Evolutionary conservation across 2,113 vertebrate genomes (phyloP), one percentile per base, ranked within the genome.

Genomic region (Zosterops borbonicus): DNA sequence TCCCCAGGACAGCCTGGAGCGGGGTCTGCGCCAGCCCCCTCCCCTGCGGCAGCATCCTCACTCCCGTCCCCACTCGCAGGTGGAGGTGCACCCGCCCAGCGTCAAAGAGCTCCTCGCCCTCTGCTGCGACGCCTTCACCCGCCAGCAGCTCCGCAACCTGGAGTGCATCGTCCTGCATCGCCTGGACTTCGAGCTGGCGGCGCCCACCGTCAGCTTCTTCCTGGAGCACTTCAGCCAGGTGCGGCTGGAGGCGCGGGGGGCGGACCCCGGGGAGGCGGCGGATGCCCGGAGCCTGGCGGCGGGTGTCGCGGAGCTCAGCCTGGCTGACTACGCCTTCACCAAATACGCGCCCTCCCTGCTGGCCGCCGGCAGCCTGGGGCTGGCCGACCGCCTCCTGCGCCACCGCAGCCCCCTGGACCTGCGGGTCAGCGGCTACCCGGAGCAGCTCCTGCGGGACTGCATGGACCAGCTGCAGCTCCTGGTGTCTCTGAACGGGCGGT

Each of bases 291-390:
- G 71, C n/a, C 87, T 99, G 53, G 99, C 99, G 1, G 97, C 52
- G 16, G 97, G 96, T 21, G 77, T 99, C 29, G 98, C 98, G 0
- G 98, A 99, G 96, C 96, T 99, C 90, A 99, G 98, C 94, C 94
- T 99, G 64, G 99, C 99, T 3, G 99, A 99, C 95, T 99, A 99
- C 8, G 93, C 98, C 29, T 99, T 99, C 95, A 98, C 97, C 93
- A 96, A 95, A 28, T 99, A 99, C 83, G 49, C 97, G 0, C 99
- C 99, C 1, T 99, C 99, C 14, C 96, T 99, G 63, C 97, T 99
- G 85, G 99, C 99, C 13, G 79, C 97, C 56, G 98, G 98, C 83
- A 98, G 98, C 39, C 95, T 99, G 83, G 97, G 87, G 14, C 81
- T 99, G 59, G 98, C 99, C 1, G 96, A 98, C 39, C 98, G 97